phyloP scores from a whole-genome alignment of 1,140 invertebrate genomes.

The Bombus balteatus region DNA sequence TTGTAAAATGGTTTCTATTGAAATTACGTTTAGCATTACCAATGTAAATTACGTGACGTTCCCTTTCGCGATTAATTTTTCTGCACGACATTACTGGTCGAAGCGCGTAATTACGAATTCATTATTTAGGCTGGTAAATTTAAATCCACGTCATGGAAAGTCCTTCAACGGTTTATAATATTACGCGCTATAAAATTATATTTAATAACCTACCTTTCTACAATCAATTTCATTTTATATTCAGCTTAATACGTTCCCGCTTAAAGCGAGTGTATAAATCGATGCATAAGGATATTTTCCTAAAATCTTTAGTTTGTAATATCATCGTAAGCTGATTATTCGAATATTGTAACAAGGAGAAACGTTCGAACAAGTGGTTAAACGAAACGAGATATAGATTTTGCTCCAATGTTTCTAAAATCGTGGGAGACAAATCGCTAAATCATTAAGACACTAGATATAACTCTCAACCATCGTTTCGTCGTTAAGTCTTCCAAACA shows the following conservation, averaged over 20 bases:
- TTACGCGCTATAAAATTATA: neutral
- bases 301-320: neutral
- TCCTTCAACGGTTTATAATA: neutral
- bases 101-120: neutral
- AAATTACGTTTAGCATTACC: no score
- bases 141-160: neutral
- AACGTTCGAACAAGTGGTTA: no score
- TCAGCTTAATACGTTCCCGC: neutral
- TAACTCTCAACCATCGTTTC: no score
- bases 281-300: neutral
- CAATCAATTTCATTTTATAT: neutral
- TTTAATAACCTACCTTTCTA: neutral
- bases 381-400: no score
- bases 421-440: no score
- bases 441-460: no score
- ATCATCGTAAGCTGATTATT: neutral
- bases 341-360: no score
- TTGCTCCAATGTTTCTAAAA: no score
- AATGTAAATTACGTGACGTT: neutral
- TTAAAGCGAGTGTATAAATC: neutral
- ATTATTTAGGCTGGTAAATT: neutral
- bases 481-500: no score
- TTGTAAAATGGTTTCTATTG: neutral
- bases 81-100: neutral
- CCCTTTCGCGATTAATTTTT: neutral